A percentile compares a stretch with the other conserved stretches of the same genome.
These are phyloP conservation scores for Hemithea aestivaria DNA, from an alignment of 2,888 invertebrate species.

Conservation along the genomic window DNA sequence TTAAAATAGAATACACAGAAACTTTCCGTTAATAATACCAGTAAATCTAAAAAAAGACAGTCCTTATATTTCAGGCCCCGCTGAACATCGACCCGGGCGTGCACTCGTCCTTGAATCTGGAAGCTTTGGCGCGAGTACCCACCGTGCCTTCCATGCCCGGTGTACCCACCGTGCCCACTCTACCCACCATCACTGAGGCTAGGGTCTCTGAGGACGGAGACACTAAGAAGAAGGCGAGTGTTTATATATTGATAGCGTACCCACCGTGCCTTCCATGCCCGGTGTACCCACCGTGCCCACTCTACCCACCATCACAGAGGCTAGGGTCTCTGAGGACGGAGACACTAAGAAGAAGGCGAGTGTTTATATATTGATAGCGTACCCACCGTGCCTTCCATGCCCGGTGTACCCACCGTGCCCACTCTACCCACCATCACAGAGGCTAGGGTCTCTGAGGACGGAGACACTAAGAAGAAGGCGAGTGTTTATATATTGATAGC, in stretches of 20 bases:
- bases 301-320: conserved; percentile 93
- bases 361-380: conserved; percentile 40
- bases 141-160: conserved; percentile 87
- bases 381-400: conserved; percentile 84
- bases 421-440: conserved; percentile 95
- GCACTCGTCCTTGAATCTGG: conserved; percentile 93
- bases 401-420: conserved; percentile 89
- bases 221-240: conserved; percentile 52
- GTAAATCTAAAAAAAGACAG: conserved; percentile 35
- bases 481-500: conserved; percentile 27
- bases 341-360: conserved; percentile 54
- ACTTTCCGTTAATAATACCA: not conserved
- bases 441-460: conserved; percentile 85
- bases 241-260: conserved; percentile 46
- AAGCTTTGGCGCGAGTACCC: conserved; percentile 77
- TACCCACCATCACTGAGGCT: conserved; percentile 94
- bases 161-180: conserved; percentile 89
- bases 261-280: conserved; percentile 85
- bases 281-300: conserved; percentile 91
- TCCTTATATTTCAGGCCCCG: conserved; percentile 73
- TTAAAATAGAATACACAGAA: not conserved
- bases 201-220: conserved; percentile 82
- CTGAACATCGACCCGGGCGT: conserved; percentile 96
- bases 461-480: conserved; percentile 57
- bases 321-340: conserved; percentile 83